Percentiles rank a stretch among this genome's conserved stretches.
These are phyloP conservation scores for Tetrapedia diversipes DNA, from an alignment of 2,888 invertebrate species.

Conservation along the genomic window DNA sequence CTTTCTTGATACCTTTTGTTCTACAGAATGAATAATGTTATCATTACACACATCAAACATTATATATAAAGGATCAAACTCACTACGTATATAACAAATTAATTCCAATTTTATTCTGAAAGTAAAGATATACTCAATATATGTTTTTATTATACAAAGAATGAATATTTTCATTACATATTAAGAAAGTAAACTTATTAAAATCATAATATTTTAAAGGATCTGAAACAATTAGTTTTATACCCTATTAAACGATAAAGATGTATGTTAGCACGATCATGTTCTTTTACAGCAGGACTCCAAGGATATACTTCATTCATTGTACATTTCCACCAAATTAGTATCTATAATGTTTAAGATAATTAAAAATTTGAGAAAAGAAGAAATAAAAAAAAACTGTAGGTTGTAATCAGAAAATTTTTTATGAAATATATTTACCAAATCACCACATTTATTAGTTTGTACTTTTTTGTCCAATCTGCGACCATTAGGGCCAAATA, in stretches of 20 bases:
- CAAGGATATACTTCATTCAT: conserved; percentile 96
- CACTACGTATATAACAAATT: conserved; percentile 92
- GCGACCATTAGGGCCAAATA: conserved; percentile 85
- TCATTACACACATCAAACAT: conserved; percentile 89
- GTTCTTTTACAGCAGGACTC: conserved; percentile 92
- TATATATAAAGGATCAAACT: conserved; percentile 93
- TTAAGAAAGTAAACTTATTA: conserved; percentile 12
- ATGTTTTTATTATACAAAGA: not conserved
- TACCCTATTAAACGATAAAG: conserved; percentile 90
- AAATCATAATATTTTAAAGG: conserved; percentile 1
- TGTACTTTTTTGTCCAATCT: conserved; percentile 85
- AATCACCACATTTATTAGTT: conserved; percentile 83
- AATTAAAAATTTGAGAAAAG: conserved; percentile 2
- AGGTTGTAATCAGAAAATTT: not conserved
- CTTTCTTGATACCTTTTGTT: conserved; percentile 90
- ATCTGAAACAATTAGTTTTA: conserved; percentile 55
- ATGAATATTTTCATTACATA: not conserved
- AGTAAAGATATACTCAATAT: conserved; percentile 64
- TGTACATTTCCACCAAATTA: conserved; percentile 94
- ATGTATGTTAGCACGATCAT: conserved; percentile 94
- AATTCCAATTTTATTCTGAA: conserved; percentile 89
- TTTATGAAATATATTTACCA: conserved; percentile 81
- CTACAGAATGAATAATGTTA: conserved; percentile 90
- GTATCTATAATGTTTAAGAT: conserved; percentile 69
- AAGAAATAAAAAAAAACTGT: not conserved